Evolutionary conservation across 1,140 invertebrate species (phyloP), one percentile per base, ranked within the genome.

Genomic region (Acromyrmex charruanus): DNA sequence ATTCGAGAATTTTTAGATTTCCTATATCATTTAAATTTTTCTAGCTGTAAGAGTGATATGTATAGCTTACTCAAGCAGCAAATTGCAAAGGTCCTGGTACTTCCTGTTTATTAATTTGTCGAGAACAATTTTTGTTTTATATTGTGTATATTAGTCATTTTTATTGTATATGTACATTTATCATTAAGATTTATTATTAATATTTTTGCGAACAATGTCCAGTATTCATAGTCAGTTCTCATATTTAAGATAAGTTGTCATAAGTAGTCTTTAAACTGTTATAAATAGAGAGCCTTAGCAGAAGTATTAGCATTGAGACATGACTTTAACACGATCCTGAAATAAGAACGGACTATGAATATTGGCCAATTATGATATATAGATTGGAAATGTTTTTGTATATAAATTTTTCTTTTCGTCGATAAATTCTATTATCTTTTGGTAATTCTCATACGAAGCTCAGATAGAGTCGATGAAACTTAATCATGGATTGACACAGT

Each of bases 401-500:
- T 74, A 35, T 51, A 61, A 61, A 63, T 61, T 74, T 49, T 61
- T 75, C 39, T 82, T 74, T 35, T 51, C 25, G 14, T 55, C 16
- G 9, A 5, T 61, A 84, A 75, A 25, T 84, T 31, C 44, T 44
- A 51, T 35, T 51, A 75, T 55, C 9, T 63, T 35, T 9, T 84
- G 4, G 0, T 74, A 53, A 65, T 44, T 75, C 14, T 69, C 12
- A 51, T 28, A 69, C 39, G 21, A 51, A 65, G 85, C 71, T 89
- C 72, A 75, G 49, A 88, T 6, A 66, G 90, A 25, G 39, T 87
- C 51, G 68, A 85, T 89, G 18, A 72, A 77, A 90, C 84, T 71
- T 49, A 85, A 89, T 85, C 21, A 87, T 79, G 69, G 84, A 85
- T 80, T 86, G 58, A 92, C 71, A 87, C 91, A 93, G 92, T 93